These are phyloP conservation scores for Drosophila subpulchrella DNA, from an alignment of 1,140 invertebrate species.

Conservation along the genomic window DNA sequence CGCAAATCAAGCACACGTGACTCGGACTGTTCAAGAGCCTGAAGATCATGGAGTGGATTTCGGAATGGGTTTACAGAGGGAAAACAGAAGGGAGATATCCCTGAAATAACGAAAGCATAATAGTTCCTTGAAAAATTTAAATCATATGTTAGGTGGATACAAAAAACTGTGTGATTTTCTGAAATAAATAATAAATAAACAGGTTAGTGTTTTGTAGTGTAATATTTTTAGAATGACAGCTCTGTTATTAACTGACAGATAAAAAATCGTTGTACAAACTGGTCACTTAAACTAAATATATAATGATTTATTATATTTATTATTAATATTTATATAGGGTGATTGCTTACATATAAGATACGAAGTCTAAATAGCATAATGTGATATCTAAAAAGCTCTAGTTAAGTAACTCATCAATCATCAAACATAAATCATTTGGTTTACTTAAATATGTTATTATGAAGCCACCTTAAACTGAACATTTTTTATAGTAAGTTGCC, in stretches of 20 bases:
- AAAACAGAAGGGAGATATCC: neutral
- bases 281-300: neutral
- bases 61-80: neutral
- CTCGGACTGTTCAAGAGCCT: conserved; percentile 55
- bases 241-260: neutral
- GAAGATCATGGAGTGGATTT: conserved; percentile 32
- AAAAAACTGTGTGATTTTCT: neutral
- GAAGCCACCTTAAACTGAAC: too few species aligned
- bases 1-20: conserved; percentile 79
- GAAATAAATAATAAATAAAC: neutral
- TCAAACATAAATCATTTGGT: too few species aligned
- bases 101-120: neutral
- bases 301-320: neutral
- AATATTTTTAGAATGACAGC: neutral
- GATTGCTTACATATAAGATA: neutral
- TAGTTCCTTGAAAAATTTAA: too few species aligned
- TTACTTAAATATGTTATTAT: too few species aligned
- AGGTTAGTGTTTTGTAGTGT: neutral
- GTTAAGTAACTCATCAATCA: too few species aligned
- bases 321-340: neutral
- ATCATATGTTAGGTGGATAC: too few species aligned
- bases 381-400: neutral
- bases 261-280: neutral
- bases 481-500: too few species aligned
- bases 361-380: neutral